These are phyloP conservation scores for Phaenicophaeus curvirostris DNA, from an alignment of 2,797 vertebrate species.

Conservation along the genomic window DNA sequence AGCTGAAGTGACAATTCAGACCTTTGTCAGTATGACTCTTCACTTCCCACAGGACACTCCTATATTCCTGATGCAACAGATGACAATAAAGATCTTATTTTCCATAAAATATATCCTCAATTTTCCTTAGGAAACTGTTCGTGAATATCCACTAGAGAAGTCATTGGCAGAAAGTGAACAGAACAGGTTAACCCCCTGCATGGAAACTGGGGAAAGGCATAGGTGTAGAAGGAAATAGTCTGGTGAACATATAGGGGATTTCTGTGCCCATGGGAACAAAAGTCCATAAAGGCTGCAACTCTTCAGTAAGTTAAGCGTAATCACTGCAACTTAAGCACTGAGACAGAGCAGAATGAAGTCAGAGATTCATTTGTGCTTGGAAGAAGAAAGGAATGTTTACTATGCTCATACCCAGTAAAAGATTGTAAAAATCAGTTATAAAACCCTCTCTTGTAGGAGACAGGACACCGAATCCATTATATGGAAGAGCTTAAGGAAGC, in stretches of 20 bases:
- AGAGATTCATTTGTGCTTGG: not conserved
- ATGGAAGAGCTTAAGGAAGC: not conserved
- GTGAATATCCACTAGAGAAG: not conserved
- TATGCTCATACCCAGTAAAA: not conserved
- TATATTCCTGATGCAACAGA: not conserved
- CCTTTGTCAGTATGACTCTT: not conserved
- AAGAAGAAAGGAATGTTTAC: not conserved
- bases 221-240: not conserved
- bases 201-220: not conserved
- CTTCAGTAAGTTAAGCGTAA: not conserved
- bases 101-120: not conserved
- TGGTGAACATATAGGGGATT: not conserved
- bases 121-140: not conserved
- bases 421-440: not conserved
- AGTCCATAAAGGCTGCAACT: not conserved
- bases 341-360: not conserved
- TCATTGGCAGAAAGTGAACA: not conserved
- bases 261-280: not conserved
- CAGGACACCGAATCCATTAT: not conserved
- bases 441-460: not conserved
- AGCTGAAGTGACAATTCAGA: not conserved
- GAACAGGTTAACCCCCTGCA: not conserved
- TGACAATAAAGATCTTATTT: not conserved
- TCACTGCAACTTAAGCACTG: not conserved
- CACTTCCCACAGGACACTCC: not conserved